These are phyloP conservation scores for Teleogryllus oceanicus DNA, from an alignment of 2,888 invertebrate species.

Conservation along the genomic window DNA sequence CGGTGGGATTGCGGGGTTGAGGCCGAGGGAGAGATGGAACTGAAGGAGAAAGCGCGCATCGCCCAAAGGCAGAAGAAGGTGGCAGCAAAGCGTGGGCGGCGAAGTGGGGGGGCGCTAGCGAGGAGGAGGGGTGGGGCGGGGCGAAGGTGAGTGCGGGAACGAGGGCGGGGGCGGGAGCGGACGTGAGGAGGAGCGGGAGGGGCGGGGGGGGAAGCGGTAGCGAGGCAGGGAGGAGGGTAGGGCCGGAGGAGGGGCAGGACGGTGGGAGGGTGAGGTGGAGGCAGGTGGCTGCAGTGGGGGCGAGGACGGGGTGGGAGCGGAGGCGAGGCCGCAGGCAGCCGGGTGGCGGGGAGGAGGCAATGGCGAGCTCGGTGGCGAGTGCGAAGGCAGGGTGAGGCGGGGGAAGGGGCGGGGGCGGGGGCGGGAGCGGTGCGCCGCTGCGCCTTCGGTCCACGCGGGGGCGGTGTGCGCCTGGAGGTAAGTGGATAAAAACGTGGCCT, in stretches of 20 bases:
- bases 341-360: background rate
- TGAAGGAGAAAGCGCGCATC: too few relatives aligned
- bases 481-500: slow-evolving; percentile 7
- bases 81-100: too few relatives aligned
- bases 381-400: background rate
- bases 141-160: background rate
- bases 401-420: background rate
- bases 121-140: too few relatives aligned
- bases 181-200: background rate
- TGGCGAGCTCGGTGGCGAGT: too few relatives aligned
- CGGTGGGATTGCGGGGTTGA: too few relatives aligned
- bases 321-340: background rate
- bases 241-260: background rate
- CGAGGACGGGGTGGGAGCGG: background rate
- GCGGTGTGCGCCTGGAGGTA: background rate
- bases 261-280: background rate
- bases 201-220: too few relatives aligned
- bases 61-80: too few relatives aligned
- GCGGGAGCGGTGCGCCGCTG: background rate
- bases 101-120: too few relatives aligned
- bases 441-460: too few relatives aligned
- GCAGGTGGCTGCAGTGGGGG: background rate
- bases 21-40: too few relatives aligned
- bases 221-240: too few relatives aligned
- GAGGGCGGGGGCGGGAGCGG: background rate